Evolutionary conservation across 2,888 invertebrate species (phyloP), one percentile per base, ranked within the genome.

Genomic region (Caenorhabditis doughertyi): DNA sequence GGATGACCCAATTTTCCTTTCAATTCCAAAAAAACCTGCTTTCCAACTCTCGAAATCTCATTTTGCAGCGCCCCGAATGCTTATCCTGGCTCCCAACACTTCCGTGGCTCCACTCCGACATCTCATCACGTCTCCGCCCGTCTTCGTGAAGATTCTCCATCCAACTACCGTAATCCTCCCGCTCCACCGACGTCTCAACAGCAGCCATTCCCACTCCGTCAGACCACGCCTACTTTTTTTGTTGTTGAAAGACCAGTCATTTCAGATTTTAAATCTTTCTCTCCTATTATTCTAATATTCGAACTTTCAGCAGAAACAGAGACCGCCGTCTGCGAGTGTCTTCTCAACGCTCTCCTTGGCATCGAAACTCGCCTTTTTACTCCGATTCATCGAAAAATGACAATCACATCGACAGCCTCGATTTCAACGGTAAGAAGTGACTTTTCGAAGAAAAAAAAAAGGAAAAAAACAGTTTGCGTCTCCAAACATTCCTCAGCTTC

Each of bases 231-330:
- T 4, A 44, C 44, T 3, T n/a, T n/a, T n/a, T n/a, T n/a, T n/a
- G n/a, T n/a, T n/a, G n/a, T n/a, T n/a, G n/a, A n/a, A n/a, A n/a
- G n/a, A n/a, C n/a, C n/a, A n/a, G n/a, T n/a, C n/a, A n/a, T n/a
- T n/a, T n/a, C n/a, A n/a, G n/a, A n/a, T n/a, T n/a, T n/a, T n/a
- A n/a, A n/a, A n/a, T n/a, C n/a, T n/a, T n/a, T n/a, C n/a, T n/a
- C n/a, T n/a, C n/a, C n/a, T n/a, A n/a, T n/a, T n/a, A n/a, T n/a
- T n/a, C n/a, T n/a, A n/a, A n/a, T n/a, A n/a, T n/a, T n/a, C n/a
- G n/a, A n/a, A n/a, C n/a, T n/a, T n/a, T n/a, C 68, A 82, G 82
- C 73, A n/a, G 71, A 82, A 21, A 58, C 79, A 0, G 83, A 83
- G 62, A 39, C 42, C 4, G 25, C 32, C 9, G 79, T 83, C 0